These are phyloP conservation scores for Malurus splendens DNA, from an alignment of 2,797 vertebrate genomes.

Conservation along the genomic window DNA sequence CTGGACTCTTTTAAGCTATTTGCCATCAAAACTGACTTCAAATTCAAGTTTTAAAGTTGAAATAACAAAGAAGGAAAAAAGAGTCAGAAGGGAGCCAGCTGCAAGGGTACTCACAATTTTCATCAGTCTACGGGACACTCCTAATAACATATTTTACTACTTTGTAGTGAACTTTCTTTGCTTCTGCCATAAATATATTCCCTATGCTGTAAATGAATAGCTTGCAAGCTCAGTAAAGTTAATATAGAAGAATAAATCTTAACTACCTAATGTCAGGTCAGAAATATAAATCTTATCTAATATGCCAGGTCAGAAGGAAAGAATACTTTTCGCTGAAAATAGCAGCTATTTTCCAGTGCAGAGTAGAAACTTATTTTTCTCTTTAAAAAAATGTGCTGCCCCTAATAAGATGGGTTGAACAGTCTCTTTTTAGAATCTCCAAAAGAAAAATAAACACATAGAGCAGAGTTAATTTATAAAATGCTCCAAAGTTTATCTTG, in stretches of 20 bases:
- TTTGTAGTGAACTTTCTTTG: conserved; percentile 53
- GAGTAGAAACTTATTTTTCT: conserved; percentile 44
- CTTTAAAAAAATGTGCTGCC: conserved; percentile 50
- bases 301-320: conserved; percentile 55
- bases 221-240: conserved; percentile 53
- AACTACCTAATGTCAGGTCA: conserved; percentile 64
- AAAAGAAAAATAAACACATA: conserved; percentile 69
- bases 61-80: conserved; percentile 52
- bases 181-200: conserved; percentile 59
- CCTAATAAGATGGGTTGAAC: conserved; percentile 58
- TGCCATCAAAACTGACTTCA: neutral
- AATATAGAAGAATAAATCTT: conserved; percentile 63
- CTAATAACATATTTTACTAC: conserved; percentile 59
- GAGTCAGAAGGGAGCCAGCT: conserved; percentile 48
- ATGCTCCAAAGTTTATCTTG: conserved; percentile 66
- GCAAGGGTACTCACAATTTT: conserved; percentile 49
- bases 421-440: conserved; percentile 66
- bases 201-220: conserved; percentile 44
- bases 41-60: conserved; percentile 51
- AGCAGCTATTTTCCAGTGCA: conserved; percentile 57
- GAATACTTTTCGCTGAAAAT: conserved; percentile 58
- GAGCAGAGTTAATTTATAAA: conserved; percentile 73
- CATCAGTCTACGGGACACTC: conserved; percentile 26
- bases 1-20: conserved; percentile 39
- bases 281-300: conserved; percentile 68